Base-by-base conservation (phyloP, 1,140 invertebrate genomes). In the Pseudomyrmex pallidus region DNA sequence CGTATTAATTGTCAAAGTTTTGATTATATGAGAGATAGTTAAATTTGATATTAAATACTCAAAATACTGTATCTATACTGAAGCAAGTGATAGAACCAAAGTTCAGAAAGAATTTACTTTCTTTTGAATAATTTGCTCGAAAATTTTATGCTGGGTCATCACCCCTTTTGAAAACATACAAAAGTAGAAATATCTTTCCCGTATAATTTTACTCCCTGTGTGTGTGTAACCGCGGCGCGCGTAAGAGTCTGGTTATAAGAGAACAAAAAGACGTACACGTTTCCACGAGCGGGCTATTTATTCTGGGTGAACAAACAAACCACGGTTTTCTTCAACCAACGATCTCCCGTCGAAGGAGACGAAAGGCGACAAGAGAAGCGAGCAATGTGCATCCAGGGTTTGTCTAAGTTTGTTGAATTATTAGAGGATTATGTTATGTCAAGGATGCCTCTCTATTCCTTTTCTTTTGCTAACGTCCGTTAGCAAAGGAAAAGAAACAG, bases 221-320 rank as follows among this genome's bases (percentile, higher is more conserved):
- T 48, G 48, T 56, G 46, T 25, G 35, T 48, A 59, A 54, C 25
- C 61, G 48, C 20, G 22, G 46, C 13, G 59, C 15, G 10, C 56
- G 50, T 44, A 82, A 63, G 22, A 46, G 56, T 44, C 1, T 2
- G 83, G 17, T 20, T 15, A 35, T 46, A 17, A 22, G 46, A 17
- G 12, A 57, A 13, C 66, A 63, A 52, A 46, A 59, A 63, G 12
- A 12, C 20, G 12, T 35, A 52, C 77, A 76, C 62, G 67, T 84
- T 84, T 87, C 85, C 84, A 70, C 83, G 61, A 68, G 70, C 76
- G 70, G 77, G 67, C 54, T 89, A 88, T 90, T 90, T 90, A 90
- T 90, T 87, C 83, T 89, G 89, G 82, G 74, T 89, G 90, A 66
- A 88, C 84, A 90, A 89, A 90, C 87, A 90, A 87, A 87, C 82